These are phyloP conservation scores for Dichetophora obliterata DNA, from an alignment of 2,888 invertebrate species.

Conservation along the genomic window DNA sequence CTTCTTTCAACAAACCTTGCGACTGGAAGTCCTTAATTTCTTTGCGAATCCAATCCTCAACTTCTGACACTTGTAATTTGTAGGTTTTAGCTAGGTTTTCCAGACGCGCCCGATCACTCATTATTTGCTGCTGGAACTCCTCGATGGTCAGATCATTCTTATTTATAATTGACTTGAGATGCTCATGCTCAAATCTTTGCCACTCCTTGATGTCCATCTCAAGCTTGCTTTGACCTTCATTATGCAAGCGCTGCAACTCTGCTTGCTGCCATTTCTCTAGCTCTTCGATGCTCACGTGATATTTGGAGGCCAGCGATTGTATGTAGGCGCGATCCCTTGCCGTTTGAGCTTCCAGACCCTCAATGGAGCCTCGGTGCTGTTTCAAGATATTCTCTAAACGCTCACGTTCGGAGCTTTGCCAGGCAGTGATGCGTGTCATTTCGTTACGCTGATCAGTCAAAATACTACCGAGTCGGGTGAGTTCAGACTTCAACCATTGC, in stretches of 20 bases:
- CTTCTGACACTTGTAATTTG: slow-evolving; percentile 64
- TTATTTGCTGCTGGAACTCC: slow-evolving; percentile 63
- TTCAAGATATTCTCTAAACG: slow-evolving; percentile 62
- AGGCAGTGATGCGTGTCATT: slow-evolving; percentile 61
- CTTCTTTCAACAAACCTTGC: slow-evolving; percentile 63
- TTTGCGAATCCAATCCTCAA: slow-evolving; percentile 64
- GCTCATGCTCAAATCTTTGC: slow-evolving; percentile 61
- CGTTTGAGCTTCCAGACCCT: slow-evolving; percentile 61
- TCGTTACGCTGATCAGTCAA: slow-evolving; percentile 64
- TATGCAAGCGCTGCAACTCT: slow-evolving; percentile 63
- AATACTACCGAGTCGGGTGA: slow-evolving; percentile 59
- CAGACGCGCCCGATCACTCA: slow-evolving; percentile 62
- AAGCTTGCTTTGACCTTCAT: slow-evolving; percentile 55
- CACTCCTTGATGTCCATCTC: slow-evolving; percentile 62
- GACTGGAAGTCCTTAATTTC: slow-evolving; percentile 63
- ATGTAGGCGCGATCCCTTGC: slow-evolving; percentile 61
- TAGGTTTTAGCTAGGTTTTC: slow-evolving; percentile 62
- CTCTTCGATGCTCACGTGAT: slow-evolving; percentile 65
- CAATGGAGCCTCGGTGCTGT: slow-evolving; percentile 64
- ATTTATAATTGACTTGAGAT: slow-evolving; percentile 58
- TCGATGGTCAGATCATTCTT: slow-evolving; percentile 66
- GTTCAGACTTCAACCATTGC: slow-evolving; percentile 62
- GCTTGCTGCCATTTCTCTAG: slow-evolving; percentile 65
- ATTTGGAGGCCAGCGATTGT: slow-evolving; percentile 61
- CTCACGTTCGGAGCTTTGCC: slow-evolving; percentile 64